Conservation (phyloP, 2,113 vertebrate genomes). For the Rousettus leschenaultii region DNA sequence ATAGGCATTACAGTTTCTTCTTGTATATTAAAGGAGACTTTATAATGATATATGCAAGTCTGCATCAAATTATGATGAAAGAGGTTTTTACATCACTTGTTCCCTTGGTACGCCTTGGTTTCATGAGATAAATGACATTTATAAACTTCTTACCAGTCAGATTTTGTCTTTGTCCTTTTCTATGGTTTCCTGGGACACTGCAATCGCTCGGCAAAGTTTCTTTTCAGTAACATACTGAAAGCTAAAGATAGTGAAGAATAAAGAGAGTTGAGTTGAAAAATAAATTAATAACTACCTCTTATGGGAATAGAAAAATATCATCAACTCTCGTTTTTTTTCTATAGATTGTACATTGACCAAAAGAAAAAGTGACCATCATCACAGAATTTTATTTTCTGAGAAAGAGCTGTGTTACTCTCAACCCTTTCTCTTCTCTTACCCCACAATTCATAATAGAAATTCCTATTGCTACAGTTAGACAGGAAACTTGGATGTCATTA, state of each 20-base stretch:
- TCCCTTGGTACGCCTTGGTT: background rate
- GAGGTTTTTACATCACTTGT: background rate
- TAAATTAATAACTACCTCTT: background rate
- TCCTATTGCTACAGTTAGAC: background rate
- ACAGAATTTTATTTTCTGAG: background rate
- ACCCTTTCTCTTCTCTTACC: background rate
- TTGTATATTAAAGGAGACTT: background rate
- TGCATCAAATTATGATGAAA: slow-evolving; percentile 42
- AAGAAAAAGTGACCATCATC: background rate
- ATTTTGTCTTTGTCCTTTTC: slow-evolving; percentile 29
- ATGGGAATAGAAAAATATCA: background rate
- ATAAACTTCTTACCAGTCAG: background rate
- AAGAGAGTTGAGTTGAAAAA: background rate
- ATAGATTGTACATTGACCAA: background rate
- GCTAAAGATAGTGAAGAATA: background rate
- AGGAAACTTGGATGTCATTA: background rate
- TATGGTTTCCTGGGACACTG: background rate
- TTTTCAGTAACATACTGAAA: background rate
- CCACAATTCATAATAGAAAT: background rate
- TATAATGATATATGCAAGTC: background rate
- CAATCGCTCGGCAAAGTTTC: background rate
- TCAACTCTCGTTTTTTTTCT: background rate
- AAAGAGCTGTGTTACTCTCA: background rate
- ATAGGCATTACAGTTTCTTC: background rate
- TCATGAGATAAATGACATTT: slow-evolving; percentile 19